Base-by-base conservation (phyloP, 2,888 invertebrate species). In the Mimumesa dahlbomi region DNA sequence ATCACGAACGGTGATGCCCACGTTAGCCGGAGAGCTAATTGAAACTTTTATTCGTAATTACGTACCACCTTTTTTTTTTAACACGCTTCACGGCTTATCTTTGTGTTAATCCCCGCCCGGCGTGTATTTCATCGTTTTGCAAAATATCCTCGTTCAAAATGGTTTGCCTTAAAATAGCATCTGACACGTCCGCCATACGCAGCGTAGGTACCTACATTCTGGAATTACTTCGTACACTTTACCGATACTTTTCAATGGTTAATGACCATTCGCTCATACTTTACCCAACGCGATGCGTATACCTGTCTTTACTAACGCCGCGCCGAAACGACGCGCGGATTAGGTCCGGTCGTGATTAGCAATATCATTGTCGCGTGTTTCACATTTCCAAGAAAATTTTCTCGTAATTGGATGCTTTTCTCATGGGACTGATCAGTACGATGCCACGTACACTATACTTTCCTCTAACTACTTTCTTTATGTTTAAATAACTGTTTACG, bases 31-130 rank as follows among this genome's bases (percentile, higher is more conserved):
- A 48, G 71, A 77, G 80, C 73, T 79, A 80, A 80, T 80, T 80
- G 80, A 80, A 80, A 80, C 80, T 80, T 77, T 80, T 80, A 77
- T 80, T 73, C 77, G 75, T 75, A 79, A 80, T 79, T 80, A 75
- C 62, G 67, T 58, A 31, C 9, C 13, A 0, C 7, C n/a, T 13
- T 53, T 54, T 58, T 52, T 59, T 65, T 52, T 45, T 56, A 50
- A 46, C 61, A 49, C 58, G 49, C 68, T 48, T 40, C 43, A 19
- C 57, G 53, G 63, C 34, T 22, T 42, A 29, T 63, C 42, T 45
- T 14, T 22, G 34, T 21, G 43, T 43, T 45, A 38, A 61, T 56
- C 42, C 42, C 40, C 45, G 36, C 65, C 45, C 56, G 36, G 18
- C 22, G 42, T 16, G 40, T 45, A 34, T 54, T 56, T 63, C 62